Evolutionary conservation across 2,888 invertebrate genomes (phyloP).

Genomic region (Orchesellides sinensis): DNA sequence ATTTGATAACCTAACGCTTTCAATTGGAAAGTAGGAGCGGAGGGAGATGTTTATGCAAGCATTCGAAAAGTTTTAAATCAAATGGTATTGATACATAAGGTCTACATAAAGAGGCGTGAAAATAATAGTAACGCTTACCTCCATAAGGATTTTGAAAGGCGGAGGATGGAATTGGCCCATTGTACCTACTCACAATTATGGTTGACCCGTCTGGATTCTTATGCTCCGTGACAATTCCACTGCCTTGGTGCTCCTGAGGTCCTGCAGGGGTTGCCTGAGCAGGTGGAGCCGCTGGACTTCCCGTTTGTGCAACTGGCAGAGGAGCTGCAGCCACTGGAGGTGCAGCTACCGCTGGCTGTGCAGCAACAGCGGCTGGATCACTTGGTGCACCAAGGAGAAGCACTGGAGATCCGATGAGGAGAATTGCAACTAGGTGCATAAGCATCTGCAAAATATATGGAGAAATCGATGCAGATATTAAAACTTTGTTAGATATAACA

Average conservation of each 20-base stretch:
- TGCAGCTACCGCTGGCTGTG: constrained; percentile 8
- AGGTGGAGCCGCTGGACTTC: not conserved
- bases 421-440: not conserved
- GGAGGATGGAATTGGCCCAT: constrained; percentile 65
- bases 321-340: constrained; percentile 16
- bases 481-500: no score
- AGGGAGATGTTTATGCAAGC: not conserved
- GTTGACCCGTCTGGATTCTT: constrained; percentile 67
- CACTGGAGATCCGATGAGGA: not conserved
- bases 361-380: not conserved
- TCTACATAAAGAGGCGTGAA: no score
- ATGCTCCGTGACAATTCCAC: constrained; percentile 59
- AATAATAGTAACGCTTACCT: not conserved
- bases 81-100: not conserved
- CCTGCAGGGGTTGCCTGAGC: not conserved
- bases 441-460: not conserved
- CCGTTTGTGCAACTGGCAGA: constrained; percentile 1
- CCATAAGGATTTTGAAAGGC: constrained; percentile 26
- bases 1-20: not conserved
- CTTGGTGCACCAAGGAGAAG: not conserved
- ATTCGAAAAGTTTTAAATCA: not conserved
- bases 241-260: not conserved
- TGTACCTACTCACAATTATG: constrained; percentile 64
- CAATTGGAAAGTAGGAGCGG: not conserved
- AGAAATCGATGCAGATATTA: no score